Evolutionary conservation across 2,797 vertebrate genomes (phyloP), one percentile per base, ranked within the genome.

Genomic region (Bucorvus abyssinicus): DNA sequence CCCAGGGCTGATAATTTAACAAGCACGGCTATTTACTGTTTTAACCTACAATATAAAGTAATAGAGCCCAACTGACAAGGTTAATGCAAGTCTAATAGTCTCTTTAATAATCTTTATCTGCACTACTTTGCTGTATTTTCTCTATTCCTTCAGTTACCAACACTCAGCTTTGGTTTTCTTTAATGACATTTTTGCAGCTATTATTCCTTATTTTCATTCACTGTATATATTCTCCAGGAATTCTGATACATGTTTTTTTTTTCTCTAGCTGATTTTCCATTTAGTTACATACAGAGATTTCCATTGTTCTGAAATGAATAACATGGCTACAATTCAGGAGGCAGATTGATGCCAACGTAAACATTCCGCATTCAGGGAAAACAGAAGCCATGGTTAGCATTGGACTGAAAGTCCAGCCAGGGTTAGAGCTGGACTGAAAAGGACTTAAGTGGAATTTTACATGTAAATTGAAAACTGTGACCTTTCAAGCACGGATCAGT

Each of bases 171-270:
- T 84, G 30, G 16, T 53, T 89, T 90, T 91, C 60, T 77, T 69
- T 40, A 76, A 83, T 36, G 69, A 88, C 27, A 74, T 85, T 90
- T 92, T 81, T 49, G n/a, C n/a, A 79, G 56, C 36, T 83, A 68
- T 53, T 63, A 64, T 70, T 32, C 27, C 53, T 61, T 77, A 36
- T 56, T 96, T 89, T 93, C 38, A 55, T 84, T 77, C 75, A 38
- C 10, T 73, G 40, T 21, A 61, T 34, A 57, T 16, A 32, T 80
- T 90, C 53, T 71, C 10, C 20, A 53, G 56, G 44, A 91, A 82
- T 79, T 84, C 27, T 27, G 79, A 63, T 57, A 77, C 22, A 71
- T 45, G n/a, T 61, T 89, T 96, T 95, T 96, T 95, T 96, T 94
- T 85, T 36, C 67, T 76, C 44, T 69, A 60, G 32, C 30, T 92